Conservation (phyloP, 1,140 invertebrate genomes). For the Eriocheir sinensis region DNA sequence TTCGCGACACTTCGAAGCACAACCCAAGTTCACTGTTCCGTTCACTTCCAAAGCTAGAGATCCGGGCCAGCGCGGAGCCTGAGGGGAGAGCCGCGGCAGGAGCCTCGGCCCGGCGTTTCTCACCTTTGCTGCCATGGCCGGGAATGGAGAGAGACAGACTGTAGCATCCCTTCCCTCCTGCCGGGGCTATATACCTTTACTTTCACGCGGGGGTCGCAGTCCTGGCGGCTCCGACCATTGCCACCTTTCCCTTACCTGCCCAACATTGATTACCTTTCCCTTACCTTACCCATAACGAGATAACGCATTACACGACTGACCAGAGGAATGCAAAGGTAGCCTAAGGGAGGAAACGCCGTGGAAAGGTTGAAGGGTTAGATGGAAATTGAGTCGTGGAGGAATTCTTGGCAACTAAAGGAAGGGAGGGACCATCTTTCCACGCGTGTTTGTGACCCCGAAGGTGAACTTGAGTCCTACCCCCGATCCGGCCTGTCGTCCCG, state of each 20-base stretch:
- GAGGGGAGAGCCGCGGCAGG: too few relatives aligned
- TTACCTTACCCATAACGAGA: slow-evolving; percentile 17
- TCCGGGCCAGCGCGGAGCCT: too few relatives aligned
- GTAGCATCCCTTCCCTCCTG: neutral
- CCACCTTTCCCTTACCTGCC: neutral
- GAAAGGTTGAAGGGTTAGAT: neutral
- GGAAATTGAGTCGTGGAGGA: neutral
- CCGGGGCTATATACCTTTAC: neutral
- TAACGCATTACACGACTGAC: too few relatives aligned
- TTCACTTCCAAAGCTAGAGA: too few relatives aligned
- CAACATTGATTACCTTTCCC: neutral
- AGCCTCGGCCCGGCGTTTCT: neutral
- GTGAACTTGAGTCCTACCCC: neutral
- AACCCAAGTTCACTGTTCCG: too few relatives aligned
- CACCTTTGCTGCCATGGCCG: neutral
- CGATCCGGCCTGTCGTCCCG: neutral
- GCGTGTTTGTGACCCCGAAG: neutral
- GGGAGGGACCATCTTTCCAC: slow-evolving; percentile 8
- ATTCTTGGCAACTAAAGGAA: neutral
- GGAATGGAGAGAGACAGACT: neutral
- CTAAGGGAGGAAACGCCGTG: too few relatives aligned
- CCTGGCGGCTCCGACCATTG: neutral
- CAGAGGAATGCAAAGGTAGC: too few relatives aligned
- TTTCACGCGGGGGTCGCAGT: neutral
- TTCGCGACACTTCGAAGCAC: neutral